phyloP scores from a whole-genome alignment of 2,888 invertebrate species.

The Caradrina clavipalpis region DNA sequence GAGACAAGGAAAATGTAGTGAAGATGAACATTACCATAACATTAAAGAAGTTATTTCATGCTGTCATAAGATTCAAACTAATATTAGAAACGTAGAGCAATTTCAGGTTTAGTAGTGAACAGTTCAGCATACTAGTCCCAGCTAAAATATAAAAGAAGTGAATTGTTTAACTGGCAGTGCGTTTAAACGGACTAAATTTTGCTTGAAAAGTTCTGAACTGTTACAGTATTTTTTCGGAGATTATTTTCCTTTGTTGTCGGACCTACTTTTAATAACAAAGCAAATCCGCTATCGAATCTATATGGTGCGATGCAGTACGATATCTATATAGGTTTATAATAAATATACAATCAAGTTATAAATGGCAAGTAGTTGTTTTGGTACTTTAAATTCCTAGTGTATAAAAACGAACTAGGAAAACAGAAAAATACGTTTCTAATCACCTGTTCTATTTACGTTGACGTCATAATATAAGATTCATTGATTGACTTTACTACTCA shows the following conservation, averaged over 20 bases:
- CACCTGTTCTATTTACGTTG: too few species aligned
- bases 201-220: not conserved
- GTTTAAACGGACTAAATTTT: not conserved
- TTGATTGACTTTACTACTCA: conserved; percentile 1
- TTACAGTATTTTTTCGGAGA: not conserved
- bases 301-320: not conserved
- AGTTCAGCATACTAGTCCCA: conserved; percentile 7
- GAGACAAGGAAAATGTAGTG: conserved; percentile 74
- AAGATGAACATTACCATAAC: conserved; percentile 77
- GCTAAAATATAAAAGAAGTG: conserved; percentile 9
- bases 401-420: not conserved
- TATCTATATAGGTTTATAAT: too few species aligned
- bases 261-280: not conserved
- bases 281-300: not conserved
- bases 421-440: not conserved
- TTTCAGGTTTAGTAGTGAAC: conserved; percentile 39
- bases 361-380: conserved; percentile 7
- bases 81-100: conserved; percentile 43
- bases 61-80: conserved; percentile 59
- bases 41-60: conserved; percentile 75
- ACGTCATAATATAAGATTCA: conserved; percentile 6
- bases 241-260: not conserved
- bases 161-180: conserved; percentile 4
- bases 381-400: not conserved
- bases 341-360: not conserved